These are phyloP conservation scores for Chymomyza amoena DNA, from an alignment of 2,888 invertebrate species.

Conservation along the genomic window DNA sequence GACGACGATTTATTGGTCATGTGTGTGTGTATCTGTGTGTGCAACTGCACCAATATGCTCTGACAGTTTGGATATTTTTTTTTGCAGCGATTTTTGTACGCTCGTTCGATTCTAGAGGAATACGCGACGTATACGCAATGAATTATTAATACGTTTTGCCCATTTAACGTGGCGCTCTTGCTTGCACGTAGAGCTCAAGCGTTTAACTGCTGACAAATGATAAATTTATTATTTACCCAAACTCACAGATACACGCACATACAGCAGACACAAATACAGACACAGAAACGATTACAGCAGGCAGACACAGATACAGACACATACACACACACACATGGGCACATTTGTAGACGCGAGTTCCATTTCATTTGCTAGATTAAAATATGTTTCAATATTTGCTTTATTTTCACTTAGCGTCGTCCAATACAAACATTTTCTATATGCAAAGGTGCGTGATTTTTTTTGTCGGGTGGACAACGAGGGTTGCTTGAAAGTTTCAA, in stretches of 20 bases:
- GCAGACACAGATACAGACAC: conserved; percentile 11
- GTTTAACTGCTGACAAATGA: conserved; percentile 76
- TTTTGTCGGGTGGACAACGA: conserved; percentile 3
- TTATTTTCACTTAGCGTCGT: conserved; percentile 35
- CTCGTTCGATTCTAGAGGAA: conserved; percentile 55
- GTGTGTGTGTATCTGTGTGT: conserved; percentile 22
- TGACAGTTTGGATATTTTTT: background rate
- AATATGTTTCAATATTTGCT: conserved; percentile 72
- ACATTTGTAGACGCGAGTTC: conserved; percentile 12
- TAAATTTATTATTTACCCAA: conserved; percentile 75
- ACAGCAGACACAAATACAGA: conserved; percentile 10
- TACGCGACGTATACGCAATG: conserved; percentile 69
- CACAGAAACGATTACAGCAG: background rate
- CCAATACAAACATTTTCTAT: conserved; percentile 7
- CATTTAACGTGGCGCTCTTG: background rate
- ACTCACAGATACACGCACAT: conserved; percentile 33
- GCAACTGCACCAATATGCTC: background rate
- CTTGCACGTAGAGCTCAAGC: conserved; percentile 61
- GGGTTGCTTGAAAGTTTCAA: no score
- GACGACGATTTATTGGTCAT: conserved; percentile 76
- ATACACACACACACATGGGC: background rate
- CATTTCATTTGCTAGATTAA: conserved; percentile 67
- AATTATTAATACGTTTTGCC: conserved; percentile 69
- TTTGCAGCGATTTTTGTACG: conserved; percentile 38
- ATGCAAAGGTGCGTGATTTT: background rate